These are phyloP conservation scores for Microctenopoma steveboyesi DNA, from an alignment of 2,797 vertebrate genomes.

Conservation along the genomic window DNA sequence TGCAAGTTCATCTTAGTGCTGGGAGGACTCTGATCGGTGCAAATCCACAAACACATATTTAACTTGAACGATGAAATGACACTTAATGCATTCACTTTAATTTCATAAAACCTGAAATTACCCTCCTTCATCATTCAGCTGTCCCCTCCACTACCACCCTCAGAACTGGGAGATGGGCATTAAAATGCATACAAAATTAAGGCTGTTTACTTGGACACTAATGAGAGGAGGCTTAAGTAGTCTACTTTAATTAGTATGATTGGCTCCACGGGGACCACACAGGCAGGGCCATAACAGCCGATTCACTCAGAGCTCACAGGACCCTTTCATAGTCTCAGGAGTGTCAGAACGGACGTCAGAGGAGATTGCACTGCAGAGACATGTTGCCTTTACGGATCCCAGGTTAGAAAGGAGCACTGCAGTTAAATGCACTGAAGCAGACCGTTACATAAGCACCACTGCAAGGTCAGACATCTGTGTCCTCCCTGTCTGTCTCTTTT, in stretches of 20 bases:
- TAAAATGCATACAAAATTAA: constrained; percentile 94
- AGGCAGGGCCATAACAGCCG: constrained; percentile 69
- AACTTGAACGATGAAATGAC: constrained; percentile 61
- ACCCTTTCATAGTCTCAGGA: constrained; percentile 67
- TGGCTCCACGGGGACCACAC: constrained; percentile 76
- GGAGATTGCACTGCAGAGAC: constrained; percentile 75
- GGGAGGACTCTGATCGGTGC: constrained; percentile 20
- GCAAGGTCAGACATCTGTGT: constrained; percentile 81
- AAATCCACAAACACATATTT: constrained; percentile 60
- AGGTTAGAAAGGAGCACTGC: constrained; percentile 75
- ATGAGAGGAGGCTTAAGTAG: constrained; percentile 88
- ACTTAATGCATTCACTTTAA: constrained; percentile 48
- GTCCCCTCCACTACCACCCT: constrained; percentile 49
- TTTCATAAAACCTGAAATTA: constrained; percentile 63
- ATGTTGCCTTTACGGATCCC: constrained; percentile 74
- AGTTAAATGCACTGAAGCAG: constrained; percentile 81
- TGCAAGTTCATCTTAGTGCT: not conserved
- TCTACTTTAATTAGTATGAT: constrained; percentile 85
- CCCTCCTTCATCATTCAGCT: constrained; percentile 55
- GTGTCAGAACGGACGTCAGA: constrained; percentile 72
- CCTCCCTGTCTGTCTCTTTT: constrained; percentile 72
- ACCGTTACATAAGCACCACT: constrained; percentile 81
- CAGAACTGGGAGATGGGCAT: constrained; percentile 86
- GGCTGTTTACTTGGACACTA: constrained; percentile 90
- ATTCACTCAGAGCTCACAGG: constrained; percentile 71